A percentile compares a stretch with the other conserved stretches of the same genome.
Evolutionary conservation across 64 coral and sea anemone species (phyloP).

Genomic region (Montipora sp.): DNA sequence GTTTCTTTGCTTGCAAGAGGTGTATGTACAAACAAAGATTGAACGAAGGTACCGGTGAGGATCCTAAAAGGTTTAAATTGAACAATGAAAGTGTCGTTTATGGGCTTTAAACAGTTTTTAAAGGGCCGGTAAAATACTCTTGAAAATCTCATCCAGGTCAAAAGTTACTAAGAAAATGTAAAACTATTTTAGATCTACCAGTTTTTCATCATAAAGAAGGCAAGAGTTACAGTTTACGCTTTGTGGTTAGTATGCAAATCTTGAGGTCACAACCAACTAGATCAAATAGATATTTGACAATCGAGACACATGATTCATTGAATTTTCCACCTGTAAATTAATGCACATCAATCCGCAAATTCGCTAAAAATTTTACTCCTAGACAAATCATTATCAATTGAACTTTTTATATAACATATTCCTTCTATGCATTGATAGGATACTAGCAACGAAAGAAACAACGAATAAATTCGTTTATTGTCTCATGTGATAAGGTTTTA

Average conservation of each 20-base stretch:
- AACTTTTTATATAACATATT: too few relatives aligned
- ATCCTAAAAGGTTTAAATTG: neutral
- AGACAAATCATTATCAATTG: too few relatives aligned
- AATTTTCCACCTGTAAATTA: neutral
- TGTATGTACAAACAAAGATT: neutral
- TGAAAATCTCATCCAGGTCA: too few relatives aligned
- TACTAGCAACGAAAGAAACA: too few relatives aligned
- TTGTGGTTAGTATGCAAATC: neutral
- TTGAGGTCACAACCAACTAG: neutral
- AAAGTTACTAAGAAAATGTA: neutral
- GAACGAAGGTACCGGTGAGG: neutral
- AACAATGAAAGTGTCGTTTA: neutral
- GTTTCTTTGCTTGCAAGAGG: neutral
- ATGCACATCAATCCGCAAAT: neutral
- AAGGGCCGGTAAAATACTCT: too few relatives aligned
- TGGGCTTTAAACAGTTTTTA: neutral
- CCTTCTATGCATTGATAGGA: too few relatives aligned
- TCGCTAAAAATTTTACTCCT: too few relatives aligned
- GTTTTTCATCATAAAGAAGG: neutral
- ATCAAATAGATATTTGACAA: slow-evolving; percentile 1
- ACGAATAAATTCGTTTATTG: too few relatives aligned
- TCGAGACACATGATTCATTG: neutral
- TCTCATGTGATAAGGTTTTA: too few relatives aligned
- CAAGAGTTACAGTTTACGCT: neutral
- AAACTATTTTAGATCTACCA: neutral